Conservation (phyloP, 2,113 vertebrate species). For the Callocephalon fimbriatum region DNA sequence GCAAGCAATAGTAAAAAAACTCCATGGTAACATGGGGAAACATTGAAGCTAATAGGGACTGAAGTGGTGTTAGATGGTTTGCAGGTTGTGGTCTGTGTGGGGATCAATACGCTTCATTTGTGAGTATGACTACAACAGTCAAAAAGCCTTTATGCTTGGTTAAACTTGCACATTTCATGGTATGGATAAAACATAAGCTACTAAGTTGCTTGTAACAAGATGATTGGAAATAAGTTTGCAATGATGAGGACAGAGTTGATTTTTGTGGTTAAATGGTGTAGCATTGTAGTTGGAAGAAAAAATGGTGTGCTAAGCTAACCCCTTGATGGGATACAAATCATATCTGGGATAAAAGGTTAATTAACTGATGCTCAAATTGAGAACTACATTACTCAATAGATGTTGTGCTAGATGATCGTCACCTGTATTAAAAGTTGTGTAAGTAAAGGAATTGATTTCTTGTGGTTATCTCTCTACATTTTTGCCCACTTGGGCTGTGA, state of each 20-base stretch:
- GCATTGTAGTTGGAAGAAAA: not conserved
- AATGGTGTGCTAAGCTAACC: not conserved
- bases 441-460: not conserved
- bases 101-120: fast-evolving
- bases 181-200: not conserved
- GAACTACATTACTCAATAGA: not conserved
- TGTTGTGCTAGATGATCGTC: not conserved
- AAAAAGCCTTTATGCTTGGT: not conserved
- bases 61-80: not conserved
- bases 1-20: not conserved
- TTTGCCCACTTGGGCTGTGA: not conserved
- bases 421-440: not conserved
- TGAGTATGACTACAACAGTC: not conserved
- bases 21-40: not conserved
- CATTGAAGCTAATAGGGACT: not conserved
- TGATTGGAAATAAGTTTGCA: not conserved
- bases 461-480: not conserved
- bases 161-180: not conserved
- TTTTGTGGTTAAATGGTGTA: not conserved
- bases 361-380: not conserved
- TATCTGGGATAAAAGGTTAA: not conserved
- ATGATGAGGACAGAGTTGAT: not conserved
- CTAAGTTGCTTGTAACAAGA: not conserved
- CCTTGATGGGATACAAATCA: not conserved
- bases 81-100: not conserved